These are phyloP conservation scores for Leistus spinibarbis DNA, from an alignment of 2,888 invertebrate genomes.

Conservation along the genomic window DNA sequence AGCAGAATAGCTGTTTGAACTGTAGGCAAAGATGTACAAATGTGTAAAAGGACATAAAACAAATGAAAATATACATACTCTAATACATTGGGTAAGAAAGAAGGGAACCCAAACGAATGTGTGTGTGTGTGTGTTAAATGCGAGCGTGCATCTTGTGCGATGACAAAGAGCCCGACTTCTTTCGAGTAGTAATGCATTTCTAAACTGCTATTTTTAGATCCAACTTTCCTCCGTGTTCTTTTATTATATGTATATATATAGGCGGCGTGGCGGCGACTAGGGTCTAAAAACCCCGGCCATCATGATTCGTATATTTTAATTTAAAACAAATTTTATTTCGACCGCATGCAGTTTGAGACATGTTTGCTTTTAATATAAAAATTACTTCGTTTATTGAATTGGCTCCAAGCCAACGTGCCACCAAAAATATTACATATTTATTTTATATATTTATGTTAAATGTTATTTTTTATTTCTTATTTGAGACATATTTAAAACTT, in stretches of 20 bases:
- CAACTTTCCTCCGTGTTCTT: background rate
- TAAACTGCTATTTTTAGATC: conserved; percentile 16
- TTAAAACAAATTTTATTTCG: conserved; percentile 36
- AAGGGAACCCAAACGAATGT: background rate
- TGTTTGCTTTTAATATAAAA: conserved; percentile 40
- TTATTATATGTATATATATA: background rate
- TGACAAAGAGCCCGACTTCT: background rate
- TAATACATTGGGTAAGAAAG: background rate
- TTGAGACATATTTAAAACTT: conserved; percentile 21
- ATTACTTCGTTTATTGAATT: conserved; percentile 39
- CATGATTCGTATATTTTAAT: conserved; percentile 26
- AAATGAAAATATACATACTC: background rate
- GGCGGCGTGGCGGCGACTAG: background rate
- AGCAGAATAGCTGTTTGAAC: no score
- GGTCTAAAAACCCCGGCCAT: background rate
- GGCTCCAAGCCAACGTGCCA: conserved; percentile 17
- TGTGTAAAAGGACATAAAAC: background rate
- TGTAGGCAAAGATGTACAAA: no score
- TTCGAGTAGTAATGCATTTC: background rate
- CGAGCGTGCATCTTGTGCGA: background rate
- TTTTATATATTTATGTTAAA: conserved; percentile 22
- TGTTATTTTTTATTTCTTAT: no score
- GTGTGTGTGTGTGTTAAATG: background rate
- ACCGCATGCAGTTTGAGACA: background rate
- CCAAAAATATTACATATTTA: conserved; percentile 29